These are phyloP conservation scores for Aleiodes leptofemur DNA, from an alignment of 2,888 invertebrate genomes.

Conservation along the genomic window DNA sequence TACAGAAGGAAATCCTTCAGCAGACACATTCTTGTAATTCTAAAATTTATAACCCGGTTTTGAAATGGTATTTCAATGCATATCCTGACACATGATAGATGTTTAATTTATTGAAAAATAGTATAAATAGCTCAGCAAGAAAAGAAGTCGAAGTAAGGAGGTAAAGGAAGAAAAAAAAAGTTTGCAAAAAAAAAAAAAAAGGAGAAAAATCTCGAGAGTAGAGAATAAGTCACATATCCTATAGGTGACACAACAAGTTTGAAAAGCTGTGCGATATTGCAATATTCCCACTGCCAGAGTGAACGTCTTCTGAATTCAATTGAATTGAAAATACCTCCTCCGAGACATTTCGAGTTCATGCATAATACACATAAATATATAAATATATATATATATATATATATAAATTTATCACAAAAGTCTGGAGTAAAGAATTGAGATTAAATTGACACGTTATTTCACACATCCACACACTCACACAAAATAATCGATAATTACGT, in stretches of 20 bases:
- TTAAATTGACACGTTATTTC: too few species aligned
- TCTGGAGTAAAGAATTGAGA: too few species aligned
- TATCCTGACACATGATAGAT: conserved; percentile 8
- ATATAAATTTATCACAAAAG: not conserved
- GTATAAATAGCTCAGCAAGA: not conserved
- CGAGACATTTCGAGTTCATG: conserved; percentile 3
- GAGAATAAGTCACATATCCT: conserved; percentile 19
- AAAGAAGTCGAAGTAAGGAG: not conserved
- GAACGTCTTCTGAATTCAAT: conserved; percentile 7
- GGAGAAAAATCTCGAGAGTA: not conserved
- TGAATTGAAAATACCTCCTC: conserved; percentile 25
- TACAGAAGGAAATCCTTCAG: conserved; percentile 20
- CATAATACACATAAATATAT: conserved; percentile 9
- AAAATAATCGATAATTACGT: too few species aligned
- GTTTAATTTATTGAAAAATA: conserved; percentile 27
- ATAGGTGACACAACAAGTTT: conserved; percentile 23
- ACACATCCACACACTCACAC: too few species aligned
- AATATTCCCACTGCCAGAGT: conserved; percentile 15
- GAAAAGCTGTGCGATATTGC: conserved; percentile 27
- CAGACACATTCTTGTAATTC: conserved; percentile 20
- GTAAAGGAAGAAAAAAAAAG: too few species aligned
- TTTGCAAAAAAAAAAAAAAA: not conserved
- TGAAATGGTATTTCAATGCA: conserved; percentile 8
- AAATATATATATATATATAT: not conserved
- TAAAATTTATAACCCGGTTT: not conserved